phyloP scores from a whole-genome alignment of 1,140 invertebrate species.

The Rhopalosiphum padi region DNA sequence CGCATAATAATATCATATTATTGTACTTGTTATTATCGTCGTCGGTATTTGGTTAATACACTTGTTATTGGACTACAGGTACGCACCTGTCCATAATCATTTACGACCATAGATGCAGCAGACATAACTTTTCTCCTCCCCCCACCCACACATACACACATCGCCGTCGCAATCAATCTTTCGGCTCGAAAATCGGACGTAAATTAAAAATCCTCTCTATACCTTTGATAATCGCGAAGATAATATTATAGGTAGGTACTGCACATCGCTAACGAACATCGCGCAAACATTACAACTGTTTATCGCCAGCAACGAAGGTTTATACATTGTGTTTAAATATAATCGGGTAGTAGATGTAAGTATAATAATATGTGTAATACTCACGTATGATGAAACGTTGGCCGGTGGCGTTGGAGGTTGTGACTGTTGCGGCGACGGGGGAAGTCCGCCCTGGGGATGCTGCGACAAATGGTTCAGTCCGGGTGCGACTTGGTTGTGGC shows the following conservation, averaged over 20 bases:
- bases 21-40: too few species aligned
- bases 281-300: not conserved
- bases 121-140: not conserved
- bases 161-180: too few species aligned
- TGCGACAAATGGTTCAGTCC: conserved; percentile 50
- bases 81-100: not conserved
- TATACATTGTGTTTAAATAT: not conserved
- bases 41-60: not conserved
- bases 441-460: conserved; percentile 42
- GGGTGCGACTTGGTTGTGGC: conserved; percentile 33
- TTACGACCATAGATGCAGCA: not conserved
- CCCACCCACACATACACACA: not conserved
- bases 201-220: too few species aligned
- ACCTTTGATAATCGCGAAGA: not conserved
- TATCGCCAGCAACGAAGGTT: not conserved
- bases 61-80: not conserved
- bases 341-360: not conserved
- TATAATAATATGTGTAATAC: not conserved
- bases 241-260: too few species aligned
- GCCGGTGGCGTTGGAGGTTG: conserved; percentile 46
- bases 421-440: conserved; percentile 44
- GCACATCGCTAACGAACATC: not conserved
- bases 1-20: not conserved
- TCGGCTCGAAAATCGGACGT: too few species aligned
- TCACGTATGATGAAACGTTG: conserved; percentile 52